Evolutionary conservation across 2,113 vertebrate species (phyloP).

Genomic region (Odocoileus hemionus): DNA sequence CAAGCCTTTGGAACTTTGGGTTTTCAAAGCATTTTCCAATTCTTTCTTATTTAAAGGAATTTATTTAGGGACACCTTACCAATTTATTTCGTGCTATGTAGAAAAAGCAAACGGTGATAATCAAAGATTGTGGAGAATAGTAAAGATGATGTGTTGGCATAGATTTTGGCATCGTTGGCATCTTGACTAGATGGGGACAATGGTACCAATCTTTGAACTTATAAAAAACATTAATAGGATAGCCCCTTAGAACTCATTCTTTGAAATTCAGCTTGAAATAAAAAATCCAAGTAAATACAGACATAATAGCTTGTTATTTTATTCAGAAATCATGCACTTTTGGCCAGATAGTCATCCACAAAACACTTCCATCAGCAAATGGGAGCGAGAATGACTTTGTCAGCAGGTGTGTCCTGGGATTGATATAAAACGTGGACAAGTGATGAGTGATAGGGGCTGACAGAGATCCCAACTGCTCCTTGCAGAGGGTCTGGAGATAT

Average conservation of each 20-base stretch:
- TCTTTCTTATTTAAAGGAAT: neutral
- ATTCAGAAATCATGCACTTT: neutral
- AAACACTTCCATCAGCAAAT: neutral
- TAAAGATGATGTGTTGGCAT: neutral
- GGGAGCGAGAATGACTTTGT: neutral
- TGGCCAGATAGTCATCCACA: neutral
- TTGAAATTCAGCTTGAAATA: constrained; percentile 19
- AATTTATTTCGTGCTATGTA: neutral
- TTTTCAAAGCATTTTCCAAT: neutral
- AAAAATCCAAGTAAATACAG: neutral
- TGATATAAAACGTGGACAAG: neutral
- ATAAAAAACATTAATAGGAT: neutral
- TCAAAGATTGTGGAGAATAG: neutral
- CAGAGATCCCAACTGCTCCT: neutral
- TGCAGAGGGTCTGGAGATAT: neutral
- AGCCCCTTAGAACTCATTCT: neutral
- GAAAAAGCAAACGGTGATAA: neutral
- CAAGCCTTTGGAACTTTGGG: neutral
- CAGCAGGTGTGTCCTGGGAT: neutral
- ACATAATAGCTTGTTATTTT: neutral
- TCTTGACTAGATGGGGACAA: neutral
- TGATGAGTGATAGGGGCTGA: neutral
- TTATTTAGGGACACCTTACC: neutral
- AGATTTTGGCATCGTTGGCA: neutral
- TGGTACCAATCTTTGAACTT: neutral